These are phyloP conservation scores for Leucophenga montana DNA, from an alignment of 2,888 invertebrate genomes.

Conservation along the genomic window DNA sequence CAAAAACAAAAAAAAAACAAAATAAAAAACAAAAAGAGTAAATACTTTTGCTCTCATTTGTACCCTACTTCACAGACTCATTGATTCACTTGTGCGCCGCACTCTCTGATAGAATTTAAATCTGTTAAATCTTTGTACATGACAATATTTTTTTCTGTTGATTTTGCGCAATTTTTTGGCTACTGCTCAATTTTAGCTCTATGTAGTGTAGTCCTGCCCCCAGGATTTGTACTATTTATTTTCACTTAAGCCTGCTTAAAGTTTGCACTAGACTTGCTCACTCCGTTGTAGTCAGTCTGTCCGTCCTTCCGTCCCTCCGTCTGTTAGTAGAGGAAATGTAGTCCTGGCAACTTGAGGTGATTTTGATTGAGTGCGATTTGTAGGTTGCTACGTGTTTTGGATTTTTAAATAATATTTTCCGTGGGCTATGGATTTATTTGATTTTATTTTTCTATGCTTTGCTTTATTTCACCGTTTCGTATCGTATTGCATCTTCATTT, in stretches of 20 bases:
- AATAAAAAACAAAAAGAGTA: no score
- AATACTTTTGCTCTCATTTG: background rate
- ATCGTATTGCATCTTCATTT: conserved; percentile 45
- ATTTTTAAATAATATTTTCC: conserved; percentile 63
- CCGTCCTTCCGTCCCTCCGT: background rate
- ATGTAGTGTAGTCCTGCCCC: background rate
- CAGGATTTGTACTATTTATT: conserved; percentile 15
- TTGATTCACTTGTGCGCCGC: background rate
- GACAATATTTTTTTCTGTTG: conserved; percentile 54
- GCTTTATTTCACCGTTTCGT: conserved; percentile 27
- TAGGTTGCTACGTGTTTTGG: conserved; percentile 62
- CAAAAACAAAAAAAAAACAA: background rate
- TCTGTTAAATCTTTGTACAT: conserved; percentile 63
- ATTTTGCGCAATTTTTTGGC: conserved; percentile 38
- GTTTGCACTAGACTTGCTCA: conserved; percentile 35
- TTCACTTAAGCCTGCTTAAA: conserved; percentile 17
- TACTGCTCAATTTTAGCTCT: conserved; percentile 1
- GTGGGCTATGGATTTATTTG: conserved; percentile 34
- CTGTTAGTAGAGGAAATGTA: conserved; percentile 25
- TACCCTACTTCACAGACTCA: conserved; percentile 15
- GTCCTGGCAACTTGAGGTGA: conserved; percentile 51
- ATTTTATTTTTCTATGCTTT: conserved; percentile 33
- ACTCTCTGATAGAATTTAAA: conserved; percentile 64
- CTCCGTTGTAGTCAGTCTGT: conserved; percentile 1
- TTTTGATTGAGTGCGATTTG: conserved; percentile 65